Conservation (phyloP, 2,888 invertebrate genomes). For the Escarpia spicata region DNA sequence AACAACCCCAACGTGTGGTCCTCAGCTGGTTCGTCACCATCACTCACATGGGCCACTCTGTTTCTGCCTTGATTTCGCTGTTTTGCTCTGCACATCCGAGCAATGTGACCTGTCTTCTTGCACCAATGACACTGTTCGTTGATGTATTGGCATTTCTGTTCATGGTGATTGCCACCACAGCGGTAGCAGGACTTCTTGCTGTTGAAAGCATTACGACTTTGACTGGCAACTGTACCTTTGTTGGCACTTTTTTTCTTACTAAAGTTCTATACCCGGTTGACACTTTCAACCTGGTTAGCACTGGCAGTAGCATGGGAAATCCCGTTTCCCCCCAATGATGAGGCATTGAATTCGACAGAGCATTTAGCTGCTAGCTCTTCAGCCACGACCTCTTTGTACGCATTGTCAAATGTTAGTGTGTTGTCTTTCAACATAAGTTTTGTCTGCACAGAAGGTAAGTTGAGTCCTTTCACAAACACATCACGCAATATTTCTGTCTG, state of each 20-base stretch:
- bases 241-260: not conserved
- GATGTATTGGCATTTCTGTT: not conserved
- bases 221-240: not conserved
- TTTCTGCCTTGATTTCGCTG: not conserved
- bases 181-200: not conserved
- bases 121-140: not conserved
- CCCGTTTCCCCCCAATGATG: not conserved
- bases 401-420: not conserved
- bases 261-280: not conserved
- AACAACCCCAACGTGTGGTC: not conserved
- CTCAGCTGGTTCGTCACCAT: not conserved
- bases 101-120: not conserved
- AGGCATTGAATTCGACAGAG: not conserved
- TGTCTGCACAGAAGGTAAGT: not conserved
- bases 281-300: not conserved
- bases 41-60: not conserved
- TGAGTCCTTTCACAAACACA: constrained; percentile 6
- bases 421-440: not conserved
- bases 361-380: not conserved
- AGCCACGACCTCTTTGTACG: not conserved
- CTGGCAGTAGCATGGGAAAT: not conserved
- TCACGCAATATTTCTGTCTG: not conserved
- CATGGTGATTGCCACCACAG: not conserved
- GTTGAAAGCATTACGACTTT: not conserved
- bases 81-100: not conserved